Evolutionary conservation across 2,113 vertebrate species (phyloP).

Genomic region (Myocastor coypus): DNA sequence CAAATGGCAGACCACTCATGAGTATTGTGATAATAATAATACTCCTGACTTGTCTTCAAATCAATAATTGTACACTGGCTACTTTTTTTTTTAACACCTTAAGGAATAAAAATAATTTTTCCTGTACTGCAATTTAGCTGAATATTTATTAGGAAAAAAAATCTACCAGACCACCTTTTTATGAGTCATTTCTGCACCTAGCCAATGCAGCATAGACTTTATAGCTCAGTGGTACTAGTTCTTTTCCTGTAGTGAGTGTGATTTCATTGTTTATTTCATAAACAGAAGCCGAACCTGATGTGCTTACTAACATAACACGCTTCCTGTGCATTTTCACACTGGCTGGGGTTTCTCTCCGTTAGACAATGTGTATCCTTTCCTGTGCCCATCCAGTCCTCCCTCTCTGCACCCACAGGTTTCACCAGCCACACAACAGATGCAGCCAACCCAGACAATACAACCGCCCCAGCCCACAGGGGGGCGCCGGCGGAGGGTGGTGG

Average conservation of each 20-base stretch:
- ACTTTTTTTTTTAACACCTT: conserved; percentile 69
- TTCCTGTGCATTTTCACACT: too few species aligned
- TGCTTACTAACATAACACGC: neutral
- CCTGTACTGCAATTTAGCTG: neutral
- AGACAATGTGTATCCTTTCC: neutral
- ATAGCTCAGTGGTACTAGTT: neutral
- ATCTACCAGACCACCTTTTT: neutral
- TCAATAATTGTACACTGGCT: neutral
- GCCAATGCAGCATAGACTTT: neutral
- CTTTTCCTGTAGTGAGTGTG: neutral
- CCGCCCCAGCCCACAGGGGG: conserved; percentile 94
- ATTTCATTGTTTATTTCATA: conserved; percentile 31
- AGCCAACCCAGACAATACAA: conserved; percentile 97
- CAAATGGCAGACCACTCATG: neutral
- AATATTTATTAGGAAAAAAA: neutral
- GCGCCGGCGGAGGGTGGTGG: conserved; percentile 95
- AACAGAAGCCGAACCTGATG: neutral
- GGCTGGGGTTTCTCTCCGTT: neutral
- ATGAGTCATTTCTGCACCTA: neutral
- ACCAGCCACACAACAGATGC: conserved; percentile 97
- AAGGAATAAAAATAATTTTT: conserved; percentile 31
- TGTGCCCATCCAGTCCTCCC: neutral
- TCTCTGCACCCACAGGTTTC: conserved; percentile 90
- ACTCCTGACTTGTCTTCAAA: neutral
- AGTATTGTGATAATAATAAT: neutral